Conservation (phyloP, 2,113 vertebrate genomes). For the Edolisoma coerulescens region DNA sequence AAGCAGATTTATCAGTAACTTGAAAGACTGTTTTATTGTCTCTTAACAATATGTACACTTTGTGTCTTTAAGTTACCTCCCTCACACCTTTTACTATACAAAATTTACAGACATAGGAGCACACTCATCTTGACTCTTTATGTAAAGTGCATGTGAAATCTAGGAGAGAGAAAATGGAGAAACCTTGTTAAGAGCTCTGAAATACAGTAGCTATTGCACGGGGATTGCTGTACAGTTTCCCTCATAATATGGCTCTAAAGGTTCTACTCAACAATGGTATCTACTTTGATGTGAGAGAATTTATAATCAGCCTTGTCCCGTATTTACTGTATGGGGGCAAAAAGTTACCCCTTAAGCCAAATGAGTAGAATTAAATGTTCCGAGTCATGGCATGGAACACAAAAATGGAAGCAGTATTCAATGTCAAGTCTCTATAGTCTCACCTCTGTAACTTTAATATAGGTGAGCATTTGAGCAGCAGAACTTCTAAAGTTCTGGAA, state of each 20-base stretch:
- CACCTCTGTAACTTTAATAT: neutral
- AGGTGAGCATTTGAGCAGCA: neutral
- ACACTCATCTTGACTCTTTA: neutral
- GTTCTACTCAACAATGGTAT: neutral
- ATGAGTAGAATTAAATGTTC: neutral
- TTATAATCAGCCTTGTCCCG: neutral
- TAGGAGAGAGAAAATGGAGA: neutral
- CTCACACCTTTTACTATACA: constrained; percentile 9
- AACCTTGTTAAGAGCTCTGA: neutral
- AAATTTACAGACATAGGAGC: neutral
- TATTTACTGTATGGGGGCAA: neutral
- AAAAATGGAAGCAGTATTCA: neutral
- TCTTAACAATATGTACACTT: neutral
- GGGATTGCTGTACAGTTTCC: neutral
- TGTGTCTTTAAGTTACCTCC: neutral
- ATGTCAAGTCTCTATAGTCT: neutral
- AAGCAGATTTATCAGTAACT: neutral
- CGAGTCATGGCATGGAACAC: neutral
- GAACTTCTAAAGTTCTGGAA: neutral
- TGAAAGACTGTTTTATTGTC: neutral
- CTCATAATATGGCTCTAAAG: neutral
- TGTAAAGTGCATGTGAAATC: constrained; percentile 47
- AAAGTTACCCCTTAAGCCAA: neutral
- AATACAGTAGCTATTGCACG: neutral
- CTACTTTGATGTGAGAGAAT: neutral